These are phyloP conservation scores for Molothrus ater DNA, from an alignment of 2,797 vertebrate genomes.

Conservation along the genomic window DNA sequence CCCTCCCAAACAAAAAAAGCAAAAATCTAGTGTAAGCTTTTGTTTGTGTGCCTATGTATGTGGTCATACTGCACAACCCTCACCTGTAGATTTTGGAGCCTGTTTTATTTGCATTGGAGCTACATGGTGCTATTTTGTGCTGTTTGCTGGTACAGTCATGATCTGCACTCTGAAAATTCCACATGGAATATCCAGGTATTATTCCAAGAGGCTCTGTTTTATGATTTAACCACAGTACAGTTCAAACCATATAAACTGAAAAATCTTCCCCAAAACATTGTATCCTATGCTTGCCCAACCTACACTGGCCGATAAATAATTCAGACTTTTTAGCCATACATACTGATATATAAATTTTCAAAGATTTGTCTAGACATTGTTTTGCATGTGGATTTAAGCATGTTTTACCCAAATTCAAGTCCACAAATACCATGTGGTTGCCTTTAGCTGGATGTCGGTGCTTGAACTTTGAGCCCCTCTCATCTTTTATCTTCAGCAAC, in stretches of 20 bases:
- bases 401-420: neutral
- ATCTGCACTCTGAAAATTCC: neutral
- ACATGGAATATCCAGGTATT: neutral
- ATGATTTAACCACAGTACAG: neutral
- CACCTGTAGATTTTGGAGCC: neutral
- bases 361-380: neutral
- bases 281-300: neutral
- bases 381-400: neutral
- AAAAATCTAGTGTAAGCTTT: neutral
- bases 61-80: neutral
- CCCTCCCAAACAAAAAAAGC: neutral
- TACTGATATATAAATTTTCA: neutral
- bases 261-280: neutral
- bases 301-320: neutral
- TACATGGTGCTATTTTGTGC: neutral
- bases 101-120: neutral
- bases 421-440: constrained; percentile 7
- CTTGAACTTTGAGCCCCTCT: constrained; percentile 27
- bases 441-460: constrained; percentile 16
- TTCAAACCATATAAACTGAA: neutral
- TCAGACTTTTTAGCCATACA: neutral
- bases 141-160: neutral
- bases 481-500: constrained; percentile 28
- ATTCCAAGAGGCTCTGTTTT: neutral
- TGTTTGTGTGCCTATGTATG: neutral